phyloP scores from a whole-genome alignment of 2,888 invertebrate species.

The Pristionchus japonicus region DNA sequence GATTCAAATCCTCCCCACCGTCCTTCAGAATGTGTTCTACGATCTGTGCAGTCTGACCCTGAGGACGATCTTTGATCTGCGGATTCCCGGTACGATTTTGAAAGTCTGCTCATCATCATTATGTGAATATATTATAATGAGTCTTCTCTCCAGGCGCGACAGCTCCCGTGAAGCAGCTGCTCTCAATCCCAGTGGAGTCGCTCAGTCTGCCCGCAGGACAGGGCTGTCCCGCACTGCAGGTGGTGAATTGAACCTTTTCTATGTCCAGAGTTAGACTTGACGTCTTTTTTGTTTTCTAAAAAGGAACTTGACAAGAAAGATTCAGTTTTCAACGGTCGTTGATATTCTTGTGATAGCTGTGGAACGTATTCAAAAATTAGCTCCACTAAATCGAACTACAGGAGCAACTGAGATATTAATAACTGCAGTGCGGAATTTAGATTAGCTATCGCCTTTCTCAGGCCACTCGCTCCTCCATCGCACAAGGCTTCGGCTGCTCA shows the following conservation, averaged over 20 bases:
- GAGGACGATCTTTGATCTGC: constrained; percentile 91
- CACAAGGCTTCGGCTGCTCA: constrained; percentile 92
- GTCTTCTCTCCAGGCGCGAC: constrained; percentile 56
- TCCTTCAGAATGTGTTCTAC: constrained; percentile 91
- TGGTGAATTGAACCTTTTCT: neutral
- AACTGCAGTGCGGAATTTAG: too few species aligned
- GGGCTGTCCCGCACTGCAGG: constrained; percentile 50
- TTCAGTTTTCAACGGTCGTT: too few species aligned
- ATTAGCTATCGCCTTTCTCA: too few species aligned
- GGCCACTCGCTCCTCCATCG: constrained; percentile 81
- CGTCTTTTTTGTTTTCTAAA: neutral
- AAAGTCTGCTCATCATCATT: too few species aligned
- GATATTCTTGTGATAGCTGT: too few species aligned
- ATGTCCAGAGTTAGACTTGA: too few species aligned
- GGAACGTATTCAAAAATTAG: too few species aligned
- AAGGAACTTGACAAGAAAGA: too few species aligned
- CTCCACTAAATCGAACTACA: too few species aligned
- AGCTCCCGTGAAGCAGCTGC: constrained; percentile 66
- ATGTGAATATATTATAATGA: too few species aligned
- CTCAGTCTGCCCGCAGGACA: constrained; percentile 51
- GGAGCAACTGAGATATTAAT: too few species aligned
- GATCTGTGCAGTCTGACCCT: constrained; percentile 94
- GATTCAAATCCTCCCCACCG: constrained; percentile 88
- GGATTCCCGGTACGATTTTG: constrained; percentile 84
- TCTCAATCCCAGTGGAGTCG: constrained; percentile 65